Evolutionary conservation across 2,113 vertebrate species (phyloP).

Genomic region (Cercopithecus mona): DNA sequence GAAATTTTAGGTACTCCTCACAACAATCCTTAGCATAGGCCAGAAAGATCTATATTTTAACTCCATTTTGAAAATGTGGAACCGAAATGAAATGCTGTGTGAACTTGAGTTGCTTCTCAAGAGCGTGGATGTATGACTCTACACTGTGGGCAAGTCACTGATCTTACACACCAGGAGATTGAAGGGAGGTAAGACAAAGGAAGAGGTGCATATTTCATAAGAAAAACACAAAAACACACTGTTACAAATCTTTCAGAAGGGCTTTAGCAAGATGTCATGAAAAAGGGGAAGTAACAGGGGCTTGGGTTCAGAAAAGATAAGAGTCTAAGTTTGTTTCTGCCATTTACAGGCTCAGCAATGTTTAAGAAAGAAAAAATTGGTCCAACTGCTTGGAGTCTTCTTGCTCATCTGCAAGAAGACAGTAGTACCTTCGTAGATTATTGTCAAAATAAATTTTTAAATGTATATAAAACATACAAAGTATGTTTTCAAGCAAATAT

Average conservation of each 20-base stretch:
- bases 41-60: not conserved
- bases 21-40: not conserved
- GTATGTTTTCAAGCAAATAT: not conserved
- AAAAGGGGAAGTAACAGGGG: not conserved
- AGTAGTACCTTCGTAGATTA: not conserved
- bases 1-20: not conserved
- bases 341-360: not conserved
- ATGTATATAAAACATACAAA: not conserved
- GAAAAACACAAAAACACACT: not conserved
- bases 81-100: not conserved
- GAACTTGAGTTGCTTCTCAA: not conserved
- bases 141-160: not conserved
- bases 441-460: not conserved
- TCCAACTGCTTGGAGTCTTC: not conserved
- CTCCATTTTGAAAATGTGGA: not conserved
- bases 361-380: not conserved
- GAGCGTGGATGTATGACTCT: not conserved
- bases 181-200: not conserved
- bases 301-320: not conserved
- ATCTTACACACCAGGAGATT: not conserved
- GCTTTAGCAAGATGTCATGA: not conserved
- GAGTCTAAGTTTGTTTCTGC: not conserved
- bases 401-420: not conserved
- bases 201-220: not conserved
- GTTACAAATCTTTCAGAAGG: not conserved